Base-by-base conservation (phyloP, 2,888 invertebrate species). In the Nudaria mundana region DNA sequence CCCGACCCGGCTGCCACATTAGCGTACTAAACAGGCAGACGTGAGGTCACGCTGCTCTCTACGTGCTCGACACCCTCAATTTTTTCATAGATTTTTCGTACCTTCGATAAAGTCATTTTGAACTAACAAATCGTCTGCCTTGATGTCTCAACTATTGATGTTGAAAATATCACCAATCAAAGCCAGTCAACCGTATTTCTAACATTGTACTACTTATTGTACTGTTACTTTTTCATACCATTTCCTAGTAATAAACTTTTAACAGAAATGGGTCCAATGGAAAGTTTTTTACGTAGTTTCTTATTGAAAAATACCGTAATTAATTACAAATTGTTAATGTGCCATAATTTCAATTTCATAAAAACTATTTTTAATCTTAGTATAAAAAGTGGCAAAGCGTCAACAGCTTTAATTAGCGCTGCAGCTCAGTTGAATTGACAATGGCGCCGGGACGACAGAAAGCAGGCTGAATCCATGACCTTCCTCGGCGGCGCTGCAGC, bases 331-430 rank as follows among this genome's bases (percentile, higher is more conserved):
- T n/a, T n/a, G n/a, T n/a, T n/a, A n/a, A n/a, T n/a, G n/a, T n/a
- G n/a, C n/a, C 25, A 22, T 7, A 18, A 48, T 55, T 71, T 66
- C 61, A 56, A 64, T 74, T 61, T 49, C 40, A 31, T 30, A 34
- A 67, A 63, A 60, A 65, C 48, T 59, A 52, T 58, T 62, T 55
- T 58, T 63, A 66, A 71, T 66, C 67, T 61, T 66, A 71, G 52
- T 71, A 68, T 70, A 44, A 61, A 54, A 51, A 63, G 57, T 66
- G 64, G 68, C 66, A 71, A 74, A 81, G 78, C 83, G 85, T 87
- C 82, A 81, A 83, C 85, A 81, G 76, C 76, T 86, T 83, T 87
- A 88, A 87, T 86, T 86, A 86, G 84, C 74, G 72, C 79, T 85
- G 87, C 86, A 86, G 70, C 81, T 76, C 76, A 74, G 78, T 76